Percentiles rank a stretch among this genome's conserved stretches.
These are phyloP conservation scores for Etheostoma spectabile DNA, from an alignment of 2,113 vertebrate species.

Conservation along the genomic window DNA sequence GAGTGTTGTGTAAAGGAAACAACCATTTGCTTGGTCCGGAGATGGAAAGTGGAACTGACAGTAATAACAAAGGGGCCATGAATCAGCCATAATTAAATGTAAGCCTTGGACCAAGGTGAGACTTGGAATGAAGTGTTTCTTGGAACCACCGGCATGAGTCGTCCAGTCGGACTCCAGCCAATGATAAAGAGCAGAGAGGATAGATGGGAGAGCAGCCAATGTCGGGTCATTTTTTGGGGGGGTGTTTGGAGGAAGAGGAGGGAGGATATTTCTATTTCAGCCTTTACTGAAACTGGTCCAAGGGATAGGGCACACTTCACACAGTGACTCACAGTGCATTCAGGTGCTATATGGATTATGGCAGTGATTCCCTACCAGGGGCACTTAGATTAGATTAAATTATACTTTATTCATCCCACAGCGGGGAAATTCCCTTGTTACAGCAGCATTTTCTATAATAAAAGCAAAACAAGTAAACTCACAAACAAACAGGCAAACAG, in stretches of 20 bases:
- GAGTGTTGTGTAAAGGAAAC: conserved; percentile 22
- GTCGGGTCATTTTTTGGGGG: conserved; percentile 32
- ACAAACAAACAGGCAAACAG: too few relatives aligned
- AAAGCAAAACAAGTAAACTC: too few relatives aligned
- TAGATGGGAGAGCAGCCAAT: conserved; percentile 46
- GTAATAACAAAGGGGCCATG: conserved; percentile 64
- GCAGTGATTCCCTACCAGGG: too few relatives aligned
- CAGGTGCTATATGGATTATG: not conserved
- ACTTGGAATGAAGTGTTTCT: conserved; percentile 57
- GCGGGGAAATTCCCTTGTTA: too few relatives aligned
- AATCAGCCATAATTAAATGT: conserved; percentile 75
- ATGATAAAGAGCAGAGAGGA: conserved; percentile 30
- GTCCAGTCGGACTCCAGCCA: conserved; percentile 35
- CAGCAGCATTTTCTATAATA: too few relatives aligned
- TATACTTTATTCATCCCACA: too few relatives aligned
- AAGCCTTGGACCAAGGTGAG: conserved; percentile 63
- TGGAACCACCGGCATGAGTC: conserved; percentile 28
- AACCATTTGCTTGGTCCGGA: conserved; percentile 42
- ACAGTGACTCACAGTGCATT: not conserved
- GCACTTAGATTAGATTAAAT: too few relatives aligned
- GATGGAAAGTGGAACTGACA: conserved; percentile 55
- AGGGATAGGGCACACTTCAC: conserved; percentile 22
- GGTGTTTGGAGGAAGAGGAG: not conserved
- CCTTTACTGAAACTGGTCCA: conserved; percentile 38
- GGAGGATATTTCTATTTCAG: conserved; percentile 43